Evolutionary conservation across 64 coral and sea anemone genomes (phyloP).

Genomic region (Hydrozoanthus tunicans): DNA sequence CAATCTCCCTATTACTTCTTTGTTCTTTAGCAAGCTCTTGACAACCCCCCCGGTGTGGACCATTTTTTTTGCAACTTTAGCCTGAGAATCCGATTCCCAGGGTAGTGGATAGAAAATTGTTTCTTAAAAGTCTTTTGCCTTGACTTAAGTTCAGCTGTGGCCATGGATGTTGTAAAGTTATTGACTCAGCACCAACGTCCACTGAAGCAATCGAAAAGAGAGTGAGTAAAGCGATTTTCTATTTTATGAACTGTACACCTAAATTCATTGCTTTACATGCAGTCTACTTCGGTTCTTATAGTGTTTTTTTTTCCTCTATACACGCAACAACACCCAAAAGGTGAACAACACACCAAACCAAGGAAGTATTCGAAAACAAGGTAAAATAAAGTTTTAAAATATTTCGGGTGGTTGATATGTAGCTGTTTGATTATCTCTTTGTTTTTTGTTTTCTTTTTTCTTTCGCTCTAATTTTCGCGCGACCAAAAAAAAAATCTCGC

Average conservation of each 20-base stretch:
- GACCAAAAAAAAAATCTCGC: too few relatives aligned
- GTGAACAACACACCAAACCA: neutral
- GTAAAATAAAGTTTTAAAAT: neutral
- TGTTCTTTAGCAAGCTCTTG: too few relatives aligned
- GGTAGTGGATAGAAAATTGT: too few relatives aligned
- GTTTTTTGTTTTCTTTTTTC: neutral
- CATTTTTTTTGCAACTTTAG: too few relatives aligned
- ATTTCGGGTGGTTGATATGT: too few relatives aligned
- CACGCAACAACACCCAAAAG: neutral
- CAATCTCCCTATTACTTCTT: too few relatives aligned
- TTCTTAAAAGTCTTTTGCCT: conserved; percentile 15
- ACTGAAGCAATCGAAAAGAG: conserved; percentile 36
- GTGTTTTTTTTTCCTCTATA: neutral
- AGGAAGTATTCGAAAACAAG: neutral
- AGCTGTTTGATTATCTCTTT: neutral
- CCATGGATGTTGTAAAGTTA: conserved; percentile 90
- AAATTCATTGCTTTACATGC: too few relatives aligned
- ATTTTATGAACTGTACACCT: neutral
- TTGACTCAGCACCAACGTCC: conserved; percentile 1
- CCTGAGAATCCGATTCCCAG: too few relatives aligned
- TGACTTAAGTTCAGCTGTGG: conserved; percentile 69
- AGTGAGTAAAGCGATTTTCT: conserved; percentile 11
- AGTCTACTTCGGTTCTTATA: neutral
- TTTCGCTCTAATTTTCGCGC: too few relatives aligned
- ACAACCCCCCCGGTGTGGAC: too few relatives aligned